Conservation (phyloP, 1,140 invertebrate species). For the Drosophila serrata region DNA sequence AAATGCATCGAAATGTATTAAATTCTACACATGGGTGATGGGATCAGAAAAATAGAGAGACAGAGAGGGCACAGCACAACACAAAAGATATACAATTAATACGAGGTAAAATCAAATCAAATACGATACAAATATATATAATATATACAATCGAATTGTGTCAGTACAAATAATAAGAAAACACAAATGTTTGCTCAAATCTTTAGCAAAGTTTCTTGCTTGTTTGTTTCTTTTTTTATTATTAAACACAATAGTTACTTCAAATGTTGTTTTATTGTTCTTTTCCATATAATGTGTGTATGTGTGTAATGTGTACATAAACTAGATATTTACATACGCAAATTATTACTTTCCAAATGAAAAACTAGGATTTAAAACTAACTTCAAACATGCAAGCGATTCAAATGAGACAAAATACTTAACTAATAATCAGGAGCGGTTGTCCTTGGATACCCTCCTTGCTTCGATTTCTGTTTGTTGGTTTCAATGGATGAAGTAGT, state of each 20-base stretch:
- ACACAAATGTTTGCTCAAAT: slow-evolving; percentile 74
- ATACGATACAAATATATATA: slow-evolving; percentile 38
- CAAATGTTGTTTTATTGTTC: slow-evolving; percentile 57
- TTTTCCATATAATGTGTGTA: slow-evolving; percentile 56
- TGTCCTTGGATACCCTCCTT: slow-evolving; percentile 13
- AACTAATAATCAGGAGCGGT: slow-evolving; percentile 36
- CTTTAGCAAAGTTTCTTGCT: slow-evolving; percentile 62
- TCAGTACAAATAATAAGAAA: slow-evolving; percentile 62
- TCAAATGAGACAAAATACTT: slow-evolving; percentile 61
- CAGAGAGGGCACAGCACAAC: slow-evolving; percentile 59
- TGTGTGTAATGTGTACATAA: slow-evolving; percentile 59
- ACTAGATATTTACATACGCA: slow-evolving; percentile 80
- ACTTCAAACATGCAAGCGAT: slow-evolving; percentile 74
- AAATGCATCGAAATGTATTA: slow-evolving; percentile 52
- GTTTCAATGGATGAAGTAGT: slow-evolving; percentile 39
- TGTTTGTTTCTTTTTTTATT: slow-evolving; percentile 70
- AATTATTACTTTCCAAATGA: slow-evolving; percentile 75
- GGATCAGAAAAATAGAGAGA: slow-evolving; percentile 28
- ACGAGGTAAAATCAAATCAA: slow-evolving; percentile 34
- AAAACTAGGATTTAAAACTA: slow-evolving; percentile 73
- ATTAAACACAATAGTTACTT: slow-evolving; percentile 82
- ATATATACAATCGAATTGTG: slow-evolving; percentile 29
- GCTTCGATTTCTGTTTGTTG: slow-evolving; percentile 17
- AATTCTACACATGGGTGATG: slow-evolving; percentile 44
- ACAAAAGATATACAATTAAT: slow-evolving; percentile 52